Evolutionary conservation across 2,113 vertebrate genomes (phyloP).

Genomic region (Crotophaga sulcirostris): DNA sequence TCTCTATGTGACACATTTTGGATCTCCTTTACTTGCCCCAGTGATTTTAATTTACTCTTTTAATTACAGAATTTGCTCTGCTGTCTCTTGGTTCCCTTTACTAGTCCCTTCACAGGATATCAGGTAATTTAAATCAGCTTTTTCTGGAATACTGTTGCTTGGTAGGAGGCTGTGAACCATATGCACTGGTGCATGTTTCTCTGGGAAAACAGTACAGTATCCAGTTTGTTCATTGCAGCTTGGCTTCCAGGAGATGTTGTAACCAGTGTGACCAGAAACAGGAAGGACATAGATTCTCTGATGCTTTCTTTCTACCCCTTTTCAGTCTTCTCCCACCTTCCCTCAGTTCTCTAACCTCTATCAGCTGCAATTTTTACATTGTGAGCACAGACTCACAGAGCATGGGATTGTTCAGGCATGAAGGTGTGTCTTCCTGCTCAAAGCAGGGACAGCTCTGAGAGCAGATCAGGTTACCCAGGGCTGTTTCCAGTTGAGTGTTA

Average conservation of each 20-base stretch:
- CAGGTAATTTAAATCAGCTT: not conserved
- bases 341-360: not conserved
- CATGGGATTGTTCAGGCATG: not conserved
- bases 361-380: not conserved
- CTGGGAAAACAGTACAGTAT: not conserved
- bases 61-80: not conserved
- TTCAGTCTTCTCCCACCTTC: not conserved
- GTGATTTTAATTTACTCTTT: conserved; percentile 9
- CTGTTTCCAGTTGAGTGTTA: not conserved
- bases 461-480: not conserved
- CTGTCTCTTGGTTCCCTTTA: not conserved
- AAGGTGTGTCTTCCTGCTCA: not conserved
- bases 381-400: not conserved
- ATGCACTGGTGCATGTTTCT: not conserved
- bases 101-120: not conserved
- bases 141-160: not conserved
- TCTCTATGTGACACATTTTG: not conserved
- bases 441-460: not conserved
- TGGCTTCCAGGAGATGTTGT: not conserved
- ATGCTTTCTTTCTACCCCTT: not conserved
- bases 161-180: not conserved
- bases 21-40: not conserved
- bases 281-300: not conserved
- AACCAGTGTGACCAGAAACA: not conserved
- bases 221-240: fast-evolving